Percentiles rank a stretch among this genome's conserved stretches.
phyloP scores from a whole-genome alignment of 2,888 invertebrate species.

The Thera britannica region DNA sequence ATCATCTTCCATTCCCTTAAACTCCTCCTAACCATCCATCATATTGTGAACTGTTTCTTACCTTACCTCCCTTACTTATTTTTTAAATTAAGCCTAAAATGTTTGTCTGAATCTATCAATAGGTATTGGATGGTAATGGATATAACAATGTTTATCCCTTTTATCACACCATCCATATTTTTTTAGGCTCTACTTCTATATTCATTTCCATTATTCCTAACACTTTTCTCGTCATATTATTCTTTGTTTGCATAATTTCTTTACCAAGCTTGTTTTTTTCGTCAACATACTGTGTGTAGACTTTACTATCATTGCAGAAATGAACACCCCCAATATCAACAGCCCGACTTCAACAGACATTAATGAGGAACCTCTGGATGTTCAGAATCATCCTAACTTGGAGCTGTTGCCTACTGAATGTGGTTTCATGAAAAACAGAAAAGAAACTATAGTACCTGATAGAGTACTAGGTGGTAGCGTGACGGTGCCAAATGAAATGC shows the following conservation, averaged over 20 bases:
- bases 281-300: background rate
- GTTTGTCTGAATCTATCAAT: too few species aligned
- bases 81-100: too few species aligned
- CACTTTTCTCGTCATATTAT: background rate
- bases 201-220: too few species aligned
- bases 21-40: too few species aligned
- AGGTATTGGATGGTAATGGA: too few species aligned
- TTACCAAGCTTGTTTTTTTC: too few species aligned
- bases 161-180: too few species aligned
- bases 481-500: slow-evolving; percentile 87
- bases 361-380: slow-evolving; percentile 6
- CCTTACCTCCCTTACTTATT: too few species aligned
- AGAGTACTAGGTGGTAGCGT: slow-evolving; percentile 78
- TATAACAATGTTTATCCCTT: too few species aligned
- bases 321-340: background rate
- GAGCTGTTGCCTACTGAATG: slow-evolving; percentile 5
- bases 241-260: background rate
- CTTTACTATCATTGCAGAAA: background rate
- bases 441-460: slow-evolving; percentile 38
- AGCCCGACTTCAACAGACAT: background rate
- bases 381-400: slow-evolving; percentile 10
- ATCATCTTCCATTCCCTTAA: too few species aligned
- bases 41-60: too few species aligned
- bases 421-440: background rate
- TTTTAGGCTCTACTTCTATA: too few species aligned